Evolutionary conservation across 2,888 invertebrate species (phyloP), one percentile per base, ranked within the genome.

Genomic region (Polia nebulosa): DNA sequence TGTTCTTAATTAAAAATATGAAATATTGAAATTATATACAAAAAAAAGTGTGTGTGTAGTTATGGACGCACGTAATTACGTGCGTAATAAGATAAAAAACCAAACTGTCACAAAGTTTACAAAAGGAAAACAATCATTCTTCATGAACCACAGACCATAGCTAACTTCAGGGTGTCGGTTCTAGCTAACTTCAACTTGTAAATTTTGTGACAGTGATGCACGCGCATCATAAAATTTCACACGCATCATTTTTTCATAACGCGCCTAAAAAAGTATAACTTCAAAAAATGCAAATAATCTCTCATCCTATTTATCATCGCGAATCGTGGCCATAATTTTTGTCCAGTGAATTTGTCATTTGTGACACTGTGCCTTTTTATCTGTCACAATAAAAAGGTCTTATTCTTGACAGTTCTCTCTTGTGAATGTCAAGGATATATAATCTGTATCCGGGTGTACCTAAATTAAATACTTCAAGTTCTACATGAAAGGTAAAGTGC

Each of bases 401-500:
- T 72, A 74, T 53, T 63, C 69, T 64, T 63, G 55, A 73, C 73
- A 80, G 61, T 70, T 76, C 55, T 75, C 61, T 77, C 70, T 67
- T 61, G 51, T 60, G 71, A 85, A 86, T 86, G 83, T 78, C 85
- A 86, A 82, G 87, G 84, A 55, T 67, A 69, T 39, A 51, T 57
- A 59, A 61, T 70, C 52, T 51, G 70, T 70, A 72, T 86, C 85
- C 85, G 84, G 87, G 87, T 85, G 45, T 55, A 78, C 67, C 56
- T 71, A 80, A 71, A 70, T 70, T 64, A 70, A 57, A 63, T 60
- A 64, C 47, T 25, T 13, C 44, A 39, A 29, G 44, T 56, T 60
- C 53, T 60, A 64, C 76, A 60, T 36, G 32, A 20, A 47, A 64
- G 32, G 20, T 58, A 51, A 47, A 44, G 9, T 11, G 27, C 4